A percentile compares a stretch with the other conserved stretches of the same genome.
Evolutionary conservation across 37 sponge, comb jelly and placozoan genomes (phyloP).

Genomic region (Aphrocallistes beatrix): DNA sequence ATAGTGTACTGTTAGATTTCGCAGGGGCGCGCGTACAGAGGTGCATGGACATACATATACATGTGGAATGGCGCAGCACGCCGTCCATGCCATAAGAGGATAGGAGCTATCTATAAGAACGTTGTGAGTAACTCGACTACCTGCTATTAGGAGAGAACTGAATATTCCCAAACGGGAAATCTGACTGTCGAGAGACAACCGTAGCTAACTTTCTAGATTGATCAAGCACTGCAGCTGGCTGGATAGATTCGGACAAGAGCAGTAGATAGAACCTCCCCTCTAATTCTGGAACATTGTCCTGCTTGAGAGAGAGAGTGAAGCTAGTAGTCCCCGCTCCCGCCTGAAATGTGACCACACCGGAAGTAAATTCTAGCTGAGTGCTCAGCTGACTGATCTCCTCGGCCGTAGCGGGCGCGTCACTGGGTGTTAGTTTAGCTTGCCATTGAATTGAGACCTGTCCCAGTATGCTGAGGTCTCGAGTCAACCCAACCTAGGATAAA

Average conservation of each 20-base stretch:
- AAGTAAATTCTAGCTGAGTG: neutral
- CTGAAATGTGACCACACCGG: neutral
- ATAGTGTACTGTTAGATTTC: no score
- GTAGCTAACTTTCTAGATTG: neutral
- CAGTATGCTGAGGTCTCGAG: neutral
- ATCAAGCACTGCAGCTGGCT: neutral
- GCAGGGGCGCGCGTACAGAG: no score
- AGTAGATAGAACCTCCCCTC: neutral
- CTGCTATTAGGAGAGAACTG: conserved; percentile 2
- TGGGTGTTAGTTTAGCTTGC: neutral
- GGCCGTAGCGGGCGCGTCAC: neutral
- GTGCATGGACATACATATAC: no score
- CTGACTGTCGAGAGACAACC: neutral
- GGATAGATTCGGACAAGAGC: neutral
- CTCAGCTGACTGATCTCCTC: neutral
- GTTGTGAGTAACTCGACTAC: no score
- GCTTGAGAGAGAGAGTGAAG: conserved; percentile 16
- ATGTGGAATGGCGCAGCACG: no score
- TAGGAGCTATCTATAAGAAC: no score
- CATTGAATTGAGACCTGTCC: neutral
- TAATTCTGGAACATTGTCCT: neutral
- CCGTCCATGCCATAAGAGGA: no score
- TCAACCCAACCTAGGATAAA: neutral
- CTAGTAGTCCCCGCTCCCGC: neutral
- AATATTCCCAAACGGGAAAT: conserved; percentile 1